Conservation (phyloP, 2,797 vertebrate species). For the Acanthurus tractus region DNA sequence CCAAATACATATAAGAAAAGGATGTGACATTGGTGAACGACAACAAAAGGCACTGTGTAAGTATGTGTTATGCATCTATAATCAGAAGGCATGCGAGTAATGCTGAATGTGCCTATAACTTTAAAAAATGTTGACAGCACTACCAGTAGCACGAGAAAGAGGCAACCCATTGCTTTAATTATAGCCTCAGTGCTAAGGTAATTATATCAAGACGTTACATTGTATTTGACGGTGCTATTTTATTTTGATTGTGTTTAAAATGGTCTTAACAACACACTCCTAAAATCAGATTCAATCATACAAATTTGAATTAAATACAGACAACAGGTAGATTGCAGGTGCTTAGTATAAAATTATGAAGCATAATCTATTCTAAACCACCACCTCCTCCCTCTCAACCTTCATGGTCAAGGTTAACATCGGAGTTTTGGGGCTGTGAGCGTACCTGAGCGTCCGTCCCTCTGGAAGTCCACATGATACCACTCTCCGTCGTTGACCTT, state of each 20-base stretch:
- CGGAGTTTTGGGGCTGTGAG: constrained; percentile 5
- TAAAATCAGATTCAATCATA: constrained; percentile 30
- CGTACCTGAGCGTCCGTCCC: constrained; percentile 96
- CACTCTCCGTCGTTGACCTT: constrained; percentile 99
- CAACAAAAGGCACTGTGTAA: not conserved
- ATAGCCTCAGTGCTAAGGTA: constrained; percentile 4
- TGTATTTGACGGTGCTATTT: constrained; percentile 12
- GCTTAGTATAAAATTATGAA: constrained; percentile 12
- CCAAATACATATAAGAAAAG: too few relatives aligned
- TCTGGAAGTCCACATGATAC: constrained; percentile 99
- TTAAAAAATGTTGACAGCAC: constrained; percentile 23
- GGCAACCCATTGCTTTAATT: constrained; percentile 34
- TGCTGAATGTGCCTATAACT: constrained; percentile 32
- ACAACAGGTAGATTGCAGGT: constrained; percentile 13
- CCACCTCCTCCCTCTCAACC: constrained; percentile 20
- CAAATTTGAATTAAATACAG: constrained; percentile 40
- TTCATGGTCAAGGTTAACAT: constrained; percentile 22
- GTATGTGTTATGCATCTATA: constrained; percentile 2
- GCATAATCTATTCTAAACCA: constrained; percentile 7
- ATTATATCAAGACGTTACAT: constrained; percentile 39
- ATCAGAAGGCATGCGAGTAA: constrained; percentile 3
- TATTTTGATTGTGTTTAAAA: constrained; percentile 29
- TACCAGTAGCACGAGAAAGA: constrained; percentile 8
- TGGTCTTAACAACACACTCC: not conserved
- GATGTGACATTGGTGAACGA: too few relatives aligned